These are phyloP conservation scores for Heterodera filipjevi DNA, from an alignment of 2,888 invertebrate genomes.

Conservation along the genomic window DNA sequence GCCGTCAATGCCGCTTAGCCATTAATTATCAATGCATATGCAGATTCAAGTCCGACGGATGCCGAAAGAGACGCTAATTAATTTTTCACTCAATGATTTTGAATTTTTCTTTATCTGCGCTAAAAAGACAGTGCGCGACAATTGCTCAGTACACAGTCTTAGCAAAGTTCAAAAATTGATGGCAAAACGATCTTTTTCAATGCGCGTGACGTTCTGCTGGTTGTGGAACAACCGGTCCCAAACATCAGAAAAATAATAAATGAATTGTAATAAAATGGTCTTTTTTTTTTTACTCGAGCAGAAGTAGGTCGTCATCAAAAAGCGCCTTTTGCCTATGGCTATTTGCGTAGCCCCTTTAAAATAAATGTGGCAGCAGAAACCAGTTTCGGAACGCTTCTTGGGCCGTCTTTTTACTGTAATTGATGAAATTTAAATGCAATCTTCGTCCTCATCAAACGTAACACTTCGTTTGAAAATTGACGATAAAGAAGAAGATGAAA, in stretches of 20 bases:
- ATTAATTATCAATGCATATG: too few species aligned
- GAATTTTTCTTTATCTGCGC: neutral
- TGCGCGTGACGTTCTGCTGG: neutral
- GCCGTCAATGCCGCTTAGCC: too few species aligned
- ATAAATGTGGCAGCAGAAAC: constrained; percentile 3
- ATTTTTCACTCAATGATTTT: too few species aligned
- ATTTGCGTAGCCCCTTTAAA: neutral
- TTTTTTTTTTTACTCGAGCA: neutral
- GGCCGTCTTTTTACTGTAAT: neutral
- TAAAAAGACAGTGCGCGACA: neutral
- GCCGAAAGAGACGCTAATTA: too few species aligned
- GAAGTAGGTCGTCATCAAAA: neutral
- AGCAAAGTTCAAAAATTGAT: constrained; percentile 11
- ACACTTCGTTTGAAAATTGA: too few species aligned
- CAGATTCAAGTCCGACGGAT: too few species aligned
- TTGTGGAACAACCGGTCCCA: neutral
- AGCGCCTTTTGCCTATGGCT: constrained; percentile 8
- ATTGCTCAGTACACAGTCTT: constrained; percentile 8
- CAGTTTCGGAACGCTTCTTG: too few species aligned
- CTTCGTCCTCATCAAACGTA: too few species aligned
- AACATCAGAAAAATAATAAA: neutral
- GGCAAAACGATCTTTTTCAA: neutral
- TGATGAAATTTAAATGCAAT: too few species aligned
- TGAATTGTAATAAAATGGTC: too few species aligned
- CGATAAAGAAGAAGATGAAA: too few species aligned